A percentile compares a stretch with the other conserved stretches of the same genome.
These are phyloP conservation scores for Uloborus plumipes DNA, from an alignment of 2,888 invertebrate genomes.

Conservation along the genomic window DNA sequence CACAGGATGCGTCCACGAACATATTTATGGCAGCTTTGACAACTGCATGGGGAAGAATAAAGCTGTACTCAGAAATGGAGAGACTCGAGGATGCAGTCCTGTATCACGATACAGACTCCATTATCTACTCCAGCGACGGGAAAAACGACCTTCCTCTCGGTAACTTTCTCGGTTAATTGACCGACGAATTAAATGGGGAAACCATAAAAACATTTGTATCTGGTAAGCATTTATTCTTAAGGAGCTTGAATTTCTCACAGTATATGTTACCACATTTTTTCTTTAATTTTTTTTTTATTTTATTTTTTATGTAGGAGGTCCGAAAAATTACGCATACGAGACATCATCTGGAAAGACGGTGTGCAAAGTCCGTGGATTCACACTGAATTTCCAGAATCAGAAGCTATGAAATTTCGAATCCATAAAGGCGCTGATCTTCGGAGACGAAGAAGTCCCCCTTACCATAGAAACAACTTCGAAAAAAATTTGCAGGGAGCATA, in stretches of 20 bases:
- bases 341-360: background rate
- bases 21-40: background rate
- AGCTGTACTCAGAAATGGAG: background rate
- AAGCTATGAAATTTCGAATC: background rate
- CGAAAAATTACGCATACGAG: conserved; percentile 6
- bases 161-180: conserved; percentile 4
- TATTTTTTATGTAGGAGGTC: conserved; percentile 1
- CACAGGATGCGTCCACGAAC: background rate
- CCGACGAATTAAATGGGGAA: conserved; percentile 12
- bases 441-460: background rate
- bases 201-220: conserved; percentile 4
- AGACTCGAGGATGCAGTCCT: background rate
- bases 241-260: background rate
- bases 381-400: background rate
- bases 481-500: background rate
- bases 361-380: conserved; percentile 6
- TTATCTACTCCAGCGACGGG: background rate
- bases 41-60: background rate
- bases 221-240: conserved; percentile 2
- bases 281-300: too few relatives aligned
- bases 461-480: background rate
- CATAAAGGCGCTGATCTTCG: background rate
- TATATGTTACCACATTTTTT: too few relatives aligned
- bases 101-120: conserved; percentile 5
- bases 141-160: background rate